Evolutionary conservation across 2,113 vertebrate species (phyloP), one percentile per base, ranked within the genome.

Genomic region (Boulengeromyrus knoepffleri): DNA sequence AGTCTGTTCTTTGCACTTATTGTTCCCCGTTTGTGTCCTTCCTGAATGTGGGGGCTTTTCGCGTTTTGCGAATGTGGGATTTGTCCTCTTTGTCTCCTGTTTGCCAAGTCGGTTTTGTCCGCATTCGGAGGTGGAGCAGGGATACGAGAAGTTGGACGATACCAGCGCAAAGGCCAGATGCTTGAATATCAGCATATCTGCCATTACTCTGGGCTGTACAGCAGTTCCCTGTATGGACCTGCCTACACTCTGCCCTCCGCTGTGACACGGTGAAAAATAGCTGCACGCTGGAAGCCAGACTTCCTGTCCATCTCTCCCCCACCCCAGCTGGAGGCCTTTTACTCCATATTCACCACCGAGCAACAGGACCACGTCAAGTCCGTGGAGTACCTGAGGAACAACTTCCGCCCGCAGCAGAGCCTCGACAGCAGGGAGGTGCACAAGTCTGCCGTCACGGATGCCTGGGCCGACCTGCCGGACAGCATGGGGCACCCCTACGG

Each of bases 341-440:
- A 99, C 93, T 99, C 98, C 45, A 99, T 99, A 95, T 99, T 99
- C 94, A 99, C 98, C 92, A 99, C 98, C 0, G 98, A 99, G 92
- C 98, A 99, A 94, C 98, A 99, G 94, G 98, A 99, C 94, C 98
- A 99, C 0, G 98, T 99, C 88, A 99, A 99, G 92, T 99, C 98
- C 0, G 97, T 99, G 94, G 98, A 99, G 90, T 99, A 99, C 93
- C 95, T 99, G 93, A 96, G 98, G 92, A 99, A 99, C 91, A 99
- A 99, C 96, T 99, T 99, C 91, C 95, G 98, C 56, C 98, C 98
- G 1, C 96, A 96, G 92, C 98, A 99, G 94, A 94, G 2, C 0
- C 95, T 99, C 90, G 97, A 98, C 91, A 95, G 95, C 93, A 96
- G 98, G 62, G 95, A 97, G 5, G 94, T 99, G 50, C 98, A 95